These are phyloP conservation scores for Hoplodrina blanda DNA, from an alignment of 2,888 invertebrate species.

Conservation along the genomic window DNA sequence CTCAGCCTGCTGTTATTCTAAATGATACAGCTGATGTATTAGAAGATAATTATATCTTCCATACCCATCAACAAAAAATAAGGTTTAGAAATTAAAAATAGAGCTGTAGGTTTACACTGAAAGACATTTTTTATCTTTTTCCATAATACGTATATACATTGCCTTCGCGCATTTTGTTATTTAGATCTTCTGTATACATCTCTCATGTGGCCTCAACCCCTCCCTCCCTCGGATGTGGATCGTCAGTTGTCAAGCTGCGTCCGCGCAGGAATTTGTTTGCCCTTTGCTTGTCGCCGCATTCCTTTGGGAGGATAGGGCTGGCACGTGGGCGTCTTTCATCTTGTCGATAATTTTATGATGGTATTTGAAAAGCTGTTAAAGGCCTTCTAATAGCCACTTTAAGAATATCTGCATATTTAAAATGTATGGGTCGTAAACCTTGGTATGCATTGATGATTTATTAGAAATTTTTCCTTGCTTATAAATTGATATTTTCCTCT, in stretches of 20 bases:
- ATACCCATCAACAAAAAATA: too few species aligned
- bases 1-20: background rate
- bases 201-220: constrained; percentile 25
- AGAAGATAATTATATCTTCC: too few species aligned
- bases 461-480: constrained; percentile 5
- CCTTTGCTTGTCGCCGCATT: constrained; percentile 75
- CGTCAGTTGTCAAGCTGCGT: constrained; percentile 72
- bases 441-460: constrained; percentile 30
- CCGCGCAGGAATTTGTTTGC: constrained; percentile 78
- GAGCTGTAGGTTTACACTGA: background rate
- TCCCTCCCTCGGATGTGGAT: constrained; percentile 69
- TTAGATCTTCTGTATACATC: constrained; percentile 23
- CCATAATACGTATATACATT: background rate
- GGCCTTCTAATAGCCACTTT: constrained; percentile 11
- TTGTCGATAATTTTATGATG: constrained; percentile 44
- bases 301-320: constrained; percentile 70
- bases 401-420: constrained; percentile 39
- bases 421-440: constrained; percentile 24
- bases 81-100: background rate
- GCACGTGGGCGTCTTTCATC: constrained; percentile 50
- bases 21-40: background rate
- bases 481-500: constrained; percentile 22
- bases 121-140: background rate
- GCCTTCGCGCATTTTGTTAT: too few species aligned
- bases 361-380: constrained; percentile 28